A percentile compares a stretch with the other conserved stretches of the same genome.
phyloP scores from a whole-genome alignment of 2,113 vertebrate genomes.

The Prinia subflava region DNA sequence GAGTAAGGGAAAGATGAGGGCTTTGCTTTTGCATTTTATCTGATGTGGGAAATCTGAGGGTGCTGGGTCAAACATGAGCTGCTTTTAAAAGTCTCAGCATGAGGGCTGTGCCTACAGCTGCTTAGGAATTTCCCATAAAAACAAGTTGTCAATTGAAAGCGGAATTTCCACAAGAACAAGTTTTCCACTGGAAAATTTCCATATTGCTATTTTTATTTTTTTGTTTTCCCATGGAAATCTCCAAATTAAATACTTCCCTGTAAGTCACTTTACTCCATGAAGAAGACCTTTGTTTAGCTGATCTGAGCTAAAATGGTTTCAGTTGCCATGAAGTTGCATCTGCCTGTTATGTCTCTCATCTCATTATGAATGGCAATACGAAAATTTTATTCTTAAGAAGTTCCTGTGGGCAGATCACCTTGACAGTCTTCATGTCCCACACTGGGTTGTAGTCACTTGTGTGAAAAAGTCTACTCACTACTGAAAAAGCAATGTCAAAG shows the following conservation, averaged over 20 bases:
- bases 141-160: slow-evolving; percentile 43
- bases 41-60: slow-evolving; percentile 42
- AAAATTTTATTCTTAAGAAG: not conserved
- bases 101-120: slow-evolving; percentile 34
- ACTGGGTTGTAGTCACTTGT: not conserved
- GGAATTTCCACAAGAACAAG: slow-evolving; percentile 55
- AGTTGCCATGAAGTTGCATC: not conserved
- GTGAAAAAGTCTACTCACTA: not conserved
- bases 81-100: slow-evolving; percentile 46
- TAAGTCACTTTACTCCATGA: not conserved
- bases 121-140: slow-evolving; percentile 61
- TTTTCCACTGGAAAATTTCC: slow-evolving; percentile 60
- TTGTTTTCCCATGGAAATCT: slow-evolving; percentile 48
- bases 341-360: not conserved
- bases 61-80: slow-evolving; percentile 1
- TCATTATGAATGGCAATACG: not conserved
- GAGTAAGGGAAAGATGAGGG: not conserved
- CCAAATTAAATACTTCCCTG: slow-evolving; percentile 27
- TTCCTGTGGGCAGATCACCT: not conserved
- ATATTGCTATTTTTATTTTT: slow-evolving; percentile 21
- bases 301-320: not conserved
- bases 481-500: not conserved
- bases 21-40: not conserved
- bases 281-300: not conserved
- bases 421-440: not conserved